phyloP scores from a whole-genome alignment of 2,888 invertebrate species.

The Hybos culiciformis region DNA sequence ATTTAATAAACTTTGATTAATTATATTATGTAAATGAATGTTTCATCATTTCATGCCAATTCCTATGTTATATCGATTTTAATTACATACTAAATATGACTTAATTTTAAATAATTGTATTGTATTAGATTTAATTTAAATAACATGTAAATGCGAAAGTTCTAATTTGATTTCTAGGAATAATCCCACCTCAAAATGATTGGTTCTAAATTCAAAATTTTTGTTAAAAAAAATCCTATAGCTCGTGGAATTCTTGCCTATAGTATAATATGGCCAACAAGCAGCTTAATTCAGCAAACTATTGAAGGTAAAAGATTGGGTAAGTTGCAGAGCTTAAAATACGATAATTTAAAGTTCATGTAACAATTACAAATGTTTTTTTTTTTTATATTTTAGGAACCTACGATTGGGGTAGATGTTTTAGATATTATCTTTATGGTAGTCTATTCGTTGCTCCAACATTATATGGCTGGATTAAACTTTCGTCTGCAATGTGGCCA shows the following conservation, averaged over 20 bases:
- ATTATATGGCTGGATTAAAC: conserved; percentile 61
- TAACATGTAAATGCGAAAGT: too few relatives aligned
- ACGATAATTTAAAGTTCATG: not conserved
- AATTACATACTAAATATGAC: too few relatives aligned
- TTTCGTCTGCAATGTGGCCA: conserved; percentile 63
- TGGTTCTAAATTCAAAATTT: conserved; percentile 12
- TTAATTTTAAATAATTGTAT: too few relatives aligned
- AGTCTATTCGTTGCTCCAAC: conserved; percentile 67
- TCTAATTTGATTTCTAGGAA: too few relatives aligned
- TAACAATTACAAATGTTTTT: not conserved
- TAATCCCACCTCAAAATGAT: too few relatives aligned
- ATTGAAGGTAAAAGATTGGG: conserved; percentile 48
- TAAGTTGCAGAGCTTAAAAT: conserved; percentile 27
- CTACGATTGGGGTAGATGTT: conserved; percentile 52
- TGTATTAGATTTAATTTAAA: too few relatives aligned
- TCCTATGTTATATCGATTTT: too few relatives aligned
- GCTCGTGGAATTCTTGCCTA: conserved; percentile 51
- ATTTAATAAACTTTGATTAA: too few relatives aligned
- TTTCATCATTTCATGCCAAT: too few relatives aligned
- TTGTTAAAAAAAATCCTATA: conserved; percentile 27
- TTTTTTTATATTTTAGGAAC: conserved; percentile 28
- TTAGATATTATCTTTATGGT: conserved; percentile 62
- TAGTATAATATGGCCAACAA: conserved; percentile 56
- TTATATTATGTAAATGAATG: too few relatives aligned
- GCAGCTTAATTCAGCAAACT: conserved; percentile 57